phyloP scores from a whole-genome alignment of 2,797 vertebrate genomes.

The Arnoldichthys spilopterus region DNA sequence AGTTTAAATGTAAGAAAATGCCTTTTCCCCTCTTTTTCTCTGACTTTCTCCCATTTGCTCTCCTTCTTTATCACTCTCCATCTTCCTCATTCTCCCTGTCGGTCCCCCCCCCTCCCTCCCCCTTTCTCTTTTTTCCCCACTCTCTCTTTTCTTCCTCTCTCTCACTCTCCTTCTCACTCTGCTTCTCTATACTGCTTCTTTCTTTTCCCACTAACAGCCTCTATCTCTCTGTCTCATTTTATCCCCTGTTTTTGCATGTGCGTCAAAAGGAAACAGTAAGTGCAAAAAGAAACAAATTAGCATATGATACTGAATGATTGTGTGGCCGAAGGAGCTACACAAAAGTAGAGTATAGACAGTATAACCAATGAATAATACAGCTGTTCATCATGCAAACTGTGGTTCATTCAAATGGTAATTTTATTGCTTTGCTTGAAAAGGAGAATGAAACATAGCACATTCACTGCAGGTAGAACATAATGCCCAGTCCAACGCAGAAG shows the following conservation, averaged over 20 bases:
- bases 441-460: too few species aligned
- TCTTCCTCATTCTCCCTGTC: not conserved
- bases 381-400: too few species aligned
- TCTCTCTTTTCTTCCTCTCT: not conserved
- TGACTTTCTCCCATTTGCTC: not conserved
- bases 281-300: too few species aligned
- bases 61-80: not conserved
- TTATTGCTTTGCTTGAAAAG: too few species aligned
- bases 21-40: not conserved
- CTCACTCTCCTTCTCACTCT: not conserved
- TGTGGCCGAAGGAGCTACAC: too few species aligned
- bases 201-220: not conserved
- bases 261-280: too few species aligned
- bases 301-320: too few species aligned
- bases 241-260: not conserved
- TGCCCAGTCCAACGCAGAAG: too few species aligned
- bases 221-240: not conserved
- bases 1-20: constrained; percentile 11
- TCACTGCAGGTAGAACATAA: too few species aligned
- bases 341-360: too few species aligned
- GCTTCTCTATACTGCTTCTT: not conserved
- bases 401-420: too few species aligned
- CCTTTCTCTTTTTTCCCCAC: not conserved
- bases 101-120: not conserved
- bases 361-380: too few species aligned